phyloP scores from a whole-genome alignment of 2,113 vertebrate genomes.

The Periophthalmus modestus region DNA sequence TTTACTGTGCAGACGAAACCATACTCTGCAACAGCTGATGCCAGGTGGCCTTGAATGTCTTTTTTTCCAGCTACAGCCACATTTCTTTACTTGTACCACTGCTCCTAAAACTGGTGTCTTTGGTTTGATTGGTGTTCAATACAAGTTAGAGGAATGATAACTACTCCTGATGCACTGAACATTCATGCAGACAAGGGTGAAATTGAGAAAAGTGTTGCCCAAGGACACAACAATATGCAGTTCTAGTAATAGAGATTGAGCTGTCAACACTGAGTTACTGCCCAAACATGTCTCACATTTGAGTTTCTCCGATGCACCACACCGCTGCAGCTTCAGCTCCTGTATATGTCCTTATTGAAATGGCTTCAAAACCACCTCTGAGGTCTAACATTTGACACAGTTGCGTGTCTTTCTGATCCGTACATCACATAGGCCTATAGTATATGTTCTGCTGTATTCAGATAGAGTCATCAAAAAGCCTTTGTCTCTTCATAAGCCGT shows the following conservation, averaged over 20 bases:
- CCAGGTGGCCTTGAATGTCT: too few relatives aligned
- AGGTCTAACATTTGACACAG: conserved; percentile 10
- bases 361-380: not conserved
- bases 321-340: not conserved
- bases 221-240: not conserved
- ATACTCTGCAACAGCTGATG: too few relatives aligned
- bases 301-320: not conserved
- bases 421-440: not conserved
- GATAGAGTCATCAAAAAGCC: conserved; percentile 4
- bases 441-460: conserved; percentile 14
- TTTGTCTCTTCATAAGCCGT: conserved; percentile 17
- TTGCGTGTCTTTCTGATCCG: conserved; percentile 5
- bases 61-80: too few relatives aligned
- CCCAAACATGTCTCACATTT: not conserved
- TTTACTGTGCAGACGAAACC: too few relatives aligned
- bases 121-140: too few relatives aligned
- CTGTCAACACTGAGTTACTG: not conserved
- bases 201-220: not conserved
- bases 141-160: too few relatives aligned
- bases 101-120: too few relatives aligned
- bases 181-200: not conserved
- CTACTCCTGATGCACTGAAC: not conserved
- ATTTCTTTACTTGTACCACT: too few relatives aligned
- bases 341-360: not conserved
- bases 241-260: not conserved